Evolutionary conservation across 2,888 invertebrate species (phyloP).

Genomic region (Tromatobia lineatoria): DNA sequence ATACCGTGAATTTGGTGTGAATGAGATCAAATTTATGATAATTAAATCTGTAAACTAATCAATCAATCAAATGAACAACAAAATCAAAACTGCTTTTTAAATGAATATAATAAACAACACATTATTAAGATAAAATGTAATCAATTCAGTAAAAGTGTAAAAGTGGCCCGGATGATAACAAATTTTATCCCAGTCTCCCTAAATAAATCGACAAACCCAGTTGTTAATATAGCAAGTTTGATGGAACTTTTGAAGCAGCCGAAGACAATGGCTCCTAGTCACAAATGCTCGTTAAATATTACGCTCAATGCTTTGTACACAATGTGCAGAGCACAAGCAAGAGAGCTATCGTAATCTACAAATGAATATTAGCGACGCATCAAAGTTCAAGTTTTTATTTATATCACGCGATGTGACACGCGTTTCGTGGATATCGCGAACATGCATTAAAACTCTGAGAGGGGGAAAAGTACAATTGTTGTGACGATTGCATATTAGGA

Average conservation of each 20-base stretch:
- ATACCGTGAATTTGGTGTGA: too few species aligned
- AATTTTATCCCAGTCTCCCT: too few species aligned
- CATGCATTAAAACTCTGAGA: constrained; percentile 17
- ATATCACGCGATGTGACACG: constrained; percentile 51
- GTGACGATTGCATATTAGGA: constrained; percentile 32
- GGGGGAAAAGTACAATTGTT: not conserved
- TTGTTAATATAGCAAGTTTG: not conserved
- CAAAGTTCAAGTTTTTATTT: constrained; percentile 62
- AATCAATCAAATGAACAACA: not conserved
- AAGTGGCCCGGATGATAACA: too few species aligned
- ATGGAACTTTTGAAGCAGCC: not conserved
- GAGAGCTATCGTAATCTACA: constrained; percentile 30
- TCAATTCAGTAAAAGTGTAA: too few species aligned
- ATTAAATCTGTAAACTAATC: not conserved
- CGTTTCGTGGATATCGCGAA: constrained; percentile 18
- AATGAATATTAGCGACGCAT: constrained; percentile 26
- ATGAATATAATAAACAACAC: too few species aligned
- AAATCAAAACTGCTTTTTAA: too few species aligned
- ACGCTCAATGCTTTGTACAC: not conserved
- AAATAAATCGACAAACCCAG: not conserved
- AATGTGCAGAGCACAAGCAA: not conserved
- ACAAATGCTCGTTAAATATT: not conserved
- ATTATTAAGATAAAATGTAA: too few species aligned
- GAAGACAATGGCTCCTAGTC: not conserved
- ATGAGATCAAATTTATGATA: not conserved